Conservation (phyloP, 2,888 invertebrate species). For the Gymnoscelis rufifasciata region DNA sequence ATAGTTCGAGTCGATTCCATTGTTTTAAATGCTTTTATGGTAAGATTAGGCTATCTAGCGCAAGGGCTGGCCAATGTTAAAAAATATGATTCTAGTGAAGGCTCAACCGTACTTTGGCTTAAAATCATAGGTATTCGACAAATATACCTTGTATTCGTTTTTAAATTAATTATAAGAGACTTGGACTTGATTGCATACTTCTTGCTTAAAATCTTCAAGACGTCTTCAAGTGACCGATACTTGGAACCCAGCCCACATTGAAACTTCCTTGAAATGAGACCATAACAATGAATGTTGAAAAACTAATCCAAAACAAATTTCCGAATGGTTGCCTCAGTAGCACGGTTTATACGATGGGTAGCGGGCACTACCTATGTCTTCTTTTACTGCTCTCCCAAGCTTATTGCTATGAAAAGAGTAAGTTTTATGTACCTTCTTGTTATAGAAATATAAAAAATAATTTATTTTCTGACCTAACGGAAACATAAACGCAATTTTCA, state of each 20-base stretch:
- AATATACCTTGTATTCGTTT: too few species aligned
- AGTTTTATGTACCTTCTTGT: constrained; percentile 16
- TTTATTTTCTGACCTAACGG: too few species aligned
- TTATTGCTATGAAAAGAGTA: constrained; percentile 59
- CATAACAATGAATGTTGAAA: constrained; percentile 15
- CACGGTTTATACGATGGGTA: constrained; percentile 17
- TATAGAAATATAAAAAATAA: background rate
- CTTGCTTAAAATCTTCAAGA: background rate
- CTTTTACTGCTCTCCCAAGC: constrained; percentile 29
- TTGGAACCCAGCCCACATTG: background rate
- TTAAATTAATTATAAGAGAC: too few species aligned
- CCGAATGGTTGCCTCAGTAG: constrained; percentile 7
- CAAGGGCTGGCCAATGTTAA: too few species aligned
- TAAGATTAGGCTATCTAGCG: too few species aligned
- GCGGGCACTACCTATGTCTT: constrained; percentile 17
- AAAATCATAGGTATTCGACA: too few species aligned
- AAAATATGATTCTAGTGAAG: too few species aligned
- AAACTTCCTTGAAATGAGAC: constrained; percentile 2
- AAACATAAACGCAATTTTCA: constrained; percentile 35
- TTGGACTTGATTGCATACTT: background rate
- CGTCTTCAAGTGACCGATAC: background rate
- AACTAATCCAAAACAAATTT: constrained; percentile 18
- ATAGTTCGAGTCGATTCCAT: too few species aligned
- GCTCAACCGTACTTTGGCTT: too few species aligned
- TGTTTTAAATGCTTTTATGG: too few species aligned